Evolutionary conservation across 2,888 invertebrate species (phyloP).

Genomic region (Balanococcus diminutus): DNA sequence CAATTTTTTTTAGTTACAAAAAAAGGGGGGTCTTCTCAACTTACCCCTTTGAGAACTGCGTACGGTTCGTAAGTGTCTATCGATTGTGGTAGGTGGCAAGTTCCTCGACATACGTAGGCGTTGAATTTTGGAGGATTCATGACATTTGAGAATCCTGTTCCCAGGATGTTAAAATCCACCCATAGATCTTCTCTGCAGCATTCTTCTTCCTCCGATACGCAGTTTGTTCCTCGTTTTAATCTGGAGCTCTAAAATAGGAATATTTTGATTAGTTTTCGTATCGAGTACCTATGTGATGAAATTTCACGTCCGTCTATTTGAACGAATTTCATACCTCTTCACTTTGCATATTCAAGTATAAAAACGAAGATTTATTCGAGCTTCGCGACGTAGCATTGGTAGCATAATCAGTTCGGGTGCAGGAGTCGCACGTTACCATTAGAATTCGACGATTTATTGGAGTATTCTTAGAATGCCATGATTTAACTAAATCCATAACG

Average conservation of each 20-base stretch:
- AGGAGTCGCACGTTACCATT: slow-evolving; percentile 12
- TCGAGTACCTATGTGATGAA: no score
- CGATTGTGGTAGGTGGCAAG: not conserved
- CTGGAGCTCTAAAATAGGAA: slow-evolving; percentile 12
- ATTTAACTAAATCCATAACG: not conserved
- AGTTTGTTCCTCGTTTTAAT: slow-evolving; percentile 47
- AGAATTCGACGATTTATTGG: not conserved
- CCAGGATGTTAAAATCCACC: slow-evolving; percentile 20
- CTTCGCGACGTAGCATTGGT: not conserved
- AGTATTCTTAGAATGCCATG: slow-evolving; percentile 20
- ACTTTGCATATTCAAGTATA: slow-evolving; percentile 9
- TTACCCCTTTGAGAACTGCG: not conserved
- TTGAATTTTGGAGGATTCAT: slow-evolving; percentile 22
- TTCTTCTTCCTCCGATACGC: slow-evolving; percentile 38
- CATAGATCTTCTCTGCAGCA: slow-evolving; percentile 45
- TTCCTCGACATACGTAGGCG: slow-evolving; percentile 51
- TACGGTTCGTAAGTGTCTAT: not conserved
- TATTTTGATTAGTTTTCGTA: not conserved
- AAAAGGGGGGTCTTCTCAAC: no score
- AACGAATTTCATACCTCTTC: slow-evolving; percentile 11
- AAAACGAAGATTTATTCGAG: slow-evolving; percentile 4
- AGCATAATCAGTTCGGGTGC: not conserved
- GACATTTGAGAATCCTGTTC: slow-evolving; percentile 22
- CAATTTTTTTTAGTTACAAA: no score
- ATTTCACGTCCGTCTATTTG: not conserved